Conservation (phyloP, 2,113 vertebrate species). For the Hydropotes inermis region DNA sequence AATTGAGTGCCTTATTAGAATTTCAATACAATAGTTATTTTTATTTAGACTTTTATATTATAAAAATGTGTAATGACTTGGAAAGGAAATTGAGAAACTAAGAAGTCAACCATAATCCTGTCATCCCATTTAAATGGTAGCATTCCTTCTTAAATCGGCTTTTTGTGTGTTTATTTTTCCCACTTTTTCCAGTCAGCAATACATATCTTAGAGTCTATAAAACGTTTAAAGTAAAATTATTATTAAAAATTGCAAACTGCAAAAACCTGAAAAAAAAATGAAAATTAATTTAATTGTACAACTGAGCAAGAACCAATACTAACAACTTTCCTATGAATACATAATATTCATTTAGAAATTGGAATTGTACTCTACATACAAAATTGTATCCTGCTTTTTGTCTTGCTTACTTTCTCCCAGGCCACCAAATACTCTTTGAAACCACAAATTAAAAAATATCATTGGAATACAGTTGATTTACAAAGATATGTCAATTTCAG, state of each 20-base stretch:
- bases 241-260: neutral
- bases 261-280: neutral
- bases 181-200: neutral
- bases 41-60: neutral
- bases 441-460: neutral
- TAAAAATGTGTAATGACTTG: neutral
- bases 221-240: neutral
- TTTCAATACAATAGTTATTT: neutral
- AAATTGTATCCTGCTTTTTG: neutral
- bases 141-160: neutral
- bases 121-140: neutral
- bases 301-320: neutral
- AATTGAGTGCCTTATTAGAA: neutral
- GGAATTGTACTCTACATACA: neutral
- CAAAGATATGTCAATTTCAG: neutral
- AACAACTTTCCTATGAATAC: neutral
- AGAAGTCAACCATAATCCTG: neutral
- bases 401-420: neutral
- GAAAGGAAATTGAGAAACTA: slow-evolving; percentile 2
- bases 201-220: neutral
- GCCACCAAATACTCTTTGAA: slow-evolving; percentile 2
- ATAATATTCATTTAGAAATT: neutral
- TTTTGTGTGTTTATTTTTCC: neutral
- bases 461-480: neutral
- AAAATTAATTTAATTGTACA: neutral